These are phyloP conservation scores for Furcifer pardalis DNA, from an alignment of 2,797 vertebrate genomes.

Conservation along the genomic window DNA sequence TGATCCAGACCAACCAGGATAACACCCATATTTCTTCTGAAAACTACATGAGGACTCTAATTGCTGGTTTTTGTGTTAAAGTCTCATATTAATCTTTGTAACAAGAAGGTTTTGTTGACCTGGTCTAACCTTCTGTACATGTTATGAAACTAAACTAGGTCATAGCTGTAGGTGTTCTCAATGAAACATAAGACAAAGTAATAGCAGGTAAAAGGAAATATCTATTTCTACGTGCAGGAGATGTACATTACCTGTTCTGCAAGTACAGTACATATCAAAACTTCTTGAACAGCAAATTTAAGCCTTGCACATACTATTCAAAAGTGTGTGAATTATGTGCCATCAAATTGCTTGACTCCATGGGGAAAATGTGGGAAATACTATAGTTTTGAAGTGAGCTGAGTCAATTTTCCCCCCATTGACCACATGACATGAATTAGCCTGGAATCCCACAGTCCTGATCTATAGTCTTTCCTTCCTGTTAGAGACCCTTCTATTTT, in stretches of 20 bases:
- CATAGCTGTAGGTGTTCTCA: slow-evolving; percentile 1
- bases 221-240: background rate
- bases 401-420: too few species aligned
- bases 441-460: too few species aligned
- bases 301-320: background rate
- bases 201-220: background rate
- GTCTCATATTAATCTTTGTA: background rate
- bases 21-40: slow-evolving; percentile 5
- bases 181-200: slow-evolving; percentile 15
- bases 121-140: background rate
- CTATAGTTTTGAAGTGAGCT: too few species aligned
- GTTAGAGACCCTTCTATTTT: too few species aligned
- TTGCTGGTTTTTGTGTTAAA: background rate
- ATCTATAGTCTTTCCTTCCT: too few species aligned
- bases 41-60: slow-evolving; percentile 8
- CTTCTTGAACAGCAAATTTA: background rate
- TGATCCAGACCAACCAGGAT: background rate
- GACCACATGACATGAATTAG: too few species aligned
- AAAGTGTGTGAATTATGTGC: background rate
- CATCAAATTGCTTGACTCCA: too few species aligned
- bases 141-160: background rate
- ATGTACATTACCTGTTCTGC: background rate
- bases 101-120: background rate
- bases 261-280: background rate
- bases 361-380: too few species aligned